Conservation (phyloP, 2,888 invertebrate species). For the Eupithecia exiguata region DNA sequence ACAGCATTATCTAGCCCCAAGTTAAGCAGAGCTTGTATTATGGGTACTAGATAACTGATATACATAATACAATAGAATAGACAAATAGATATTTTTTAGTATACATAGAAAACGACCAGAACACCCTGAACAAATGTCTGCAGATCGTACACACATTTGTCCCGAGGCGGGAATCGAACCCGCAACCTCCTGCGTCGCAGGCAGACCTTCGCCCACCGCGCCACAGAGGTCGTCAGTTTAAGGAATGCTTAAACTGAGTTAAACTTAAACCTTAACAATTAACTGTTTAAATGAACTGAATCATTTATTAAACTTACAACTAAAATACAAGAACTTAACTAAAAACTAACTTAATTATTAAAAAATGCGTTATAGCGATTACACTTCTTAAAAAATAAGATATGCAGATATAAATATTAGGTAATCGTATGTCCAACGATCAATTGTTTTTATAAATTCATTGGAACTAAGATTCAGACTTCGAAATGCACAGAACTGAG, state of each 20-base stretch:
- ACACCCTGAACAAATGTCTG: no score
- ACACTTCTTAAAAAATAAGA: not conserved
- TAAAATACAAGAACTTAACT: not conserved
- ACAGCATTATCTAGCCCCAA: no score
- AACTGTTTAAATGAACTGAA: not conserved
- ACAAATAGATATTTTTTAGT: no score
- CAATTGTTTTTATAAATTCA: not conserved
- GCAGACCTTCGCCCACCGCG: no score
- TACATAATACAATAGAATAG: no score
- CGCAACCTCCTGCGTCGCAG: no score
- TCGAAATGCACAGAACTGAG: not conserved
- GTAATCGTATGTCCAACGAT: not conserved
- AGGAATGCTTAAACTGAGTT: not conserved
- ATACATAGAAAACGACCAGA: no score
- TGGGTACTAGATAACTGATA: no score
- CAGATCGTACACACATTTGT: no score
- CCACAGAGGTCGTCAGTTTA: no score
- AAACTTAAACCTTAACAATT: not conserved
- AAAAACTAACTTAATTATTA: not conserved
- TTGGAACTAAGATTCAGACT: not conserved
- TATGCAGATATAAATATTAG: not conserved
- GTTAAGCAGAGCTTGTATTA: no score
- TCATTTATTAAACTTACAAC: not conserved
- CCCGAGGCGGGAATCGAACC: no score
- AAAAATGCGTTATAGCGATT: not conserved